Evolutionary conservation across 2,797 vertebrate species (phyloP).

Genomic region (Liasis olivaceus): DNA sequence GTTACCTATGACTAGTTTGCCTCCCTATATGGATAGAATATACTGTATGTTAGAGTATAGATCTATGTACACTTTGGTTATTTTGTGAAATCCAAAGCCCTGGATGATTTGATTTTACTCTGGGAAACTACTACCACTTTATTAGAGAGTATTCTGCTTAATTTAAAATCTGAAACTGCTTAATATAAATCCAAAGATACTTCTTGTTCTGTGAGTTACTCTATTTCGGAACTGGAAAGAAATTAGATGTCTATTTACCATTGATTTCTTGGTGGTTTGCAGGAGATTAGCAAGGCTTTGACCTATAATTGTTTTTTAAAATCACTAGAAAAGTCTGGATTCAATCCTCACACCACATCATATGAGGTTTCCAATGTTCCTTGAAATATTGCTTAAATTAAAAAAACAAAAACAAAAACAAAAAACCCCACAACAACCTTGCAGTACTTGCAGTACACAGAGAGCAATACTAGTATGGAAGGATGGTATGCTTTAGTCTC

Average conservation of each 20-base stretch:
- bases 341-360: neutral
- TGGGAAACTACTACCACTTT: neutral
- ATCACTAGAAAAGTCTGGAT: neutral
- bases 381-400: constrained; percentile 36
- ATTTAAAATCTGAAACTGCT: constrained; percentile 23
- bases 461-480: neutral
- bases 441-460: neutral
- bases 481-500: neutral
- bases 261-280: neutral
- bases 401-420: neutral
- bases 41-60: no score
- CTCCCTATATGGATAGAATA: neutral
- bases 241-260: neutral
- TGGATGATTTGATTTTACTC: neutral
- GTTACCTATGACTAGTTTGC: neutral
- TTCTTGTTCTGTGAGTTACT: constrained; percentile 17
- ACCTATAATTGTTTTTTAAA: neutral
- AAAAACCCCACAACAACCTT: neutral
- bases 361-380: constrained; percentile 29
- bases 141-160: neutral
- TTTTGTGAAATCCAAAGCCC: neutral
- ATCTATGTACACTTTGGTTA: neutral
- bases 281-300: neutral
- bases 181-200: constrained; percentile 29
- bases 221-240: neutral